Base-by-base conservation (phyloP, 2,888 invertebrate genomes). In the Lycia hirtaria region DNA sequence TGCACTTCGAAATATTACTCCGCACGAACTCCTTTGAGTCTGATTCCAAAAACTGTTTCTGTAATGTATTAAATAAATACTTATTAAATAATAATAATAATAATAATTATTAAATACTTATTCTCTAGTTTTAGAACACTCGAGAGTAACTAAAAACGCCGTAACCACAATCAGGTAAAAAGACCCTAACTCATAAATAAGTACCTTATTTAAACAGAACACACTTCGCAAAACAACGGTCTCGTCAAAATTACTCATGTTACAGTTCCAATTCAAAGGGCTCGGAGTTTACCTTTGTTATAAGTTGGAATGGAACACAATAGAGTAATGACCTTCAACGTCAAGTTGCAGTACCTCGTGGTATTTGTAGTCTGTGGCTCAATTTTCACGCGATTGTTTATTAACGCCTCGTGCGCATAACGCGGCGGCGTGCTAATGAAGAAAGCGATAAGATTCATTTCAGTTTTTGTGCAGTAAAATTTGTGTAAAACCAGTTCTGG, bases 271-370 rank as follows among this genome's bases (percentile, higher is more conserved):
- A 50, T 37, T 53, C 56, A 41, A 64, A 64, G 64, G 63, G 62
- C 58, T 59, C 49, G 54, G 60, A 24, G 57, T 49, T 56, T 60
- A 40, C 33, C 56, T 64, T 59, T 65, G 58, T 62, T 62, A 24
- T 52, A 45, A 56, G 38, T 64, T 68, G 52, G 56, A 56, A 60
- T 68, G 52, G 56, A 56, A 60, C 60, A 72, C 71, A 72, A 71
- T 72, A 59, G 69, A 56, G 58, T 68, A 63, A 65, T 65, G 65
- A 68, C 70, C 72, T 72, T 69, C 69, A 51, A 43, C 50, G 24
- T 40, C 43, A 50, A 45, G 22, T 49, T 44, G 37, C 45, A 47
- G 37, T 33, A 26, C 15, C 26, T 47, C 30, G 33, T 45, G 30
- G 14, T 37, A 22, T 19, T 30, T 30, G 19, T n/a, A 40, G 19